Evolutionary conservation across 2,888 invertebrate species (phyloP).

Genomic region (Disparrhopalites patrizii): DNA sequence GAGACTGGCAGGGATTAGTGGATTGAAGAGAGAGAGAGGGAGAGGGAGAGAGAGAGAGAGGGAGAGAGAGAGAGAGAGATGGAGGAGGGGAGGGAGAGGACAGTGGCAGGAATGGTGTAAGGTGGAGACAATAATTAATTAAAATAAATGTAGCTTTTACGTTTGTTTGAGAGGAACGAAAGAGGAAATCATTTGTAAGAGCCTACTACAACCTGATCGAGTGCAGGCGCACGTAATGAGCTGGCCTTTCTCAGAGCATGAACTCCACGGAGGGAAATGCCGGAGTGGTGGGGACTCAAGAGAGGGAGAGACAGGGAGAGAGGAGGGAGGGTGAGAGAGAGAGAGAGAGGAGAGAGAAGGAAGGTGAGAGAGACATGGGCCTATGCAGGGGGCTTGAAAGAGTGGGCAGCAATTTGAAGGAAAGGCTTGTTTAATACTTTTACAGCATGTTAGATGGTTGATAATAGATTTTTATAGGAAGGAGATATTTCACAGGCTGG

Average conservation of each 20-base stretch:
- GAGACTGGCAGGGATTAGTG: not conserved
- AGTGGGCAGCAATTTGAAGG: too few species aligned
- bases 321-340: not conserved
- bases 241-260: not conserved
- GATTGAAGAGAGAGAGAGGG: too few species aligned
- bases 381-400: too few species aligned
- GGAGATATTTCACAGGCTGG: too few species aligned
- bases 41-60: too few species aligned
- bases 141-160: not conserved
- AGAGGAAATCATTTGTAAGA: not conserved
- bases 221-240: too few species aligned
- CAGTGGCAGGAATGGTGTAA: too few species aligned
- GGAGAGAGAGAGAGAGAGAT: not conserved
- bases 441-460: too few species aligned
- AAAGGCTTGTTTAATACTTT: too few species aligned
- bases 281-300: not conserved
- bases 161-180: not conserved
- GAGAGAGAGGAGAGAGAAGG: not conserved
- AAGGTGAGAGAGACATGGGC: not conserved
- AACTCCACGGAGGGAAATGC: not conserved
- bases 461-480: too few species aligned
- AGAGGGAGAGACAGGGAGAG: not conserved
- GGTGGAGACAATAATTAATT: not conserved
- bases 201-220: not conserved
- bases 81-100: conserved; percentile 3